A percentile compares a stretch with the other conserved stretches of the same genome.
phyloP scores from a whole-genome alignment of 2,888 invertebrate genomes.

The Pinctada fucata region DNA sequence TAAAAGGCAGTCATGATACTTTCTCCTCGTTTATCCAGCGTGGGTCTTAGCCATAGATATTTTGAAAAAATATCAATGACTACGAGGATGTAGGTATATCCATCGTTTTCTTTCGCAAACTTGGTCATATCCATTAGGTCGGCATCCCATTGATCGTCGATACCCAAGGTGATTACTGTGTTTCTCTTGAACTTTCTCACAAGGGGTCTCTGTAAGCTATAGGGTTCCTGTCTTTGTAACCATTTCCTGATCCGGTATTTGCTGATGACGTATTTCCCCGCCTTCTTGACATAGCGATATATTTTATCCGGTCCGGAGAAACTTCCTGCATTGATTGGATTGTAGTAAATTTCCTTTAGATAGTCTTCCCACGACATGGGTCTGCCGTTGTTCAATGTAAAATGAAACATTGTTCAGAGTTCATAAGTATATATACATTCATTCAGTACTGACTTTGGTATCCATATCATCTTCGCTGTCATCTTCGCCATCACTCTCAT shows the following conservation, averaged over 20 bases:
- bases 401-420: no score
- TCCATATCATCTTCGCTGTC: no score
- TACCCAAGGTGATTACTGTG: constrained; percentile 31
- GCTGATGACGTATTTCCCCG: constrained; percentile 29
- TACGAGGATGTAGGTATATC: constrained; percentile 26
- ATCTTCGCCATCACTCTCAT: no score
- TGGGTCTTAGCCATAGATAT: constrained; percentile 36
- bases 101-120: constrained; percentile 32
- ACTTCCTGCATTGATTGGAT: constrained; percentile 30
- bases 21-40: constrained; percentile 36
- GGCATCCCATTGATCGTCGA: no score
- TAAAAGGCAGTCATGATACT: constrained; percentile 23
- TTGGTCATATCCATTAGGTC: no score
- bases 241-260: constrained; percentile 40
- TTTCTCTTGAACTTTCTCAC: constrained; percentile 25
- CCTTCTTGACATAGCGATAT: constrained; percentile 32
- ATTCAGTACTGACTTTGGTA: no score
- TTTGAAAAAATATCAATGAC: constrained; percentile 44
- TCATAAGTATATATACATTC: no score
- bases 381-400: not conserved
- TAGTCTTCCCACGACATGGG: no score
- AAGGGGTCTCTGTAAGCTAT: constrained; percentile 34
- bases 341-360: no score
- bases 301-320: constrained; percentile 42
- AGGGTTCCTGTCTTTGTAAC: constrained; percentile 38